Evolutionary conservation across 2,888 invertebrate genomes (phyloP), one percentile per base, ranked within the genome.

Genomic region (Amblyjoppa fuscipennis): DNA sequence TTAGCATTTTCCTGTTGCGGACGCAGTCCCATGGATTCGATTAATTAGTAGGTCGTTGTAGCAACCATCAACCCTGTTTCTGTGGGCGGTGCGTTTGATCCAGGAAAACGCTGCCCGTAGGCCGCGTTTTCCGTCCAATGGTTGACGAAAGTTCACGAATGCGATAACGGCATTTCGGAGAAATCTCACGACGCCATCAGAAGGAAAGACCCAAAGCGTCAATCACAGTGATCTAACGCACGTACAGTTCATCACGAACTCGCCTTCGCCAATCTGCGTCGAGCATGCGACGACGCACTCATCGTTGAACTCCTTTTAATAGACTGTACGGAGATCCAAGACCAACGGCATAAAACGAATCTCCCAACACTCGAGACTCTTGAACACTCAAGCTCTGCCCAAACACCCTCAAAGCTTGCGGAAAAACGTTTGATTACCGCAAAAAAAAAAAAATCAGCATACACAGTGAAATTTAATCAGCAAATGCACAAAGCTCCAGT

Each of bases 1-100:
- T 69, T 59, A 69, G 31, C 56, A 78, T 41, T 78, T 69, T 69
- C 6, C 56, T 41, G 45, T 69, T 53, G 49, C n/a, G 6, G 49
- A 16, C 61, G 38, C n/a, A 20, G 13, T 49, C 51, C 51, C 53
- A 51, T 76, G 34, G 68, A 76, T 68, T 53, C 13, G 20, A 38
- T 76, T 51, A 76, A 76, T 76, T 53, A 56, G 11, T 56, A 25
- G 56, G 25, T 56, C 56, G 56, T 1, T n/a, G 20, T 11, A 2
- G 25, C 25, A 9, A 20, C 25, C 3, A 56, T 56, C 3, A 7
- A 2, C 25, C 25, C 9, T 56, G 20, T 20, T 56, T 56, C 20
- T 7, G 9, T 11, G 9, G 20, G 53, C 16, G 53, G n/a, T 16
- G 53, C 6, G 53, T 53, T 53, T 53, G n/a, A 20, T 53, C n/a